A percentile compares a stretch with the other conserved stretches of the same genome.
Evolutionary conservation across 2,888 invertebrate species (phyloP).

Genomic region (Schrankia costaestrigalis): DNA sequence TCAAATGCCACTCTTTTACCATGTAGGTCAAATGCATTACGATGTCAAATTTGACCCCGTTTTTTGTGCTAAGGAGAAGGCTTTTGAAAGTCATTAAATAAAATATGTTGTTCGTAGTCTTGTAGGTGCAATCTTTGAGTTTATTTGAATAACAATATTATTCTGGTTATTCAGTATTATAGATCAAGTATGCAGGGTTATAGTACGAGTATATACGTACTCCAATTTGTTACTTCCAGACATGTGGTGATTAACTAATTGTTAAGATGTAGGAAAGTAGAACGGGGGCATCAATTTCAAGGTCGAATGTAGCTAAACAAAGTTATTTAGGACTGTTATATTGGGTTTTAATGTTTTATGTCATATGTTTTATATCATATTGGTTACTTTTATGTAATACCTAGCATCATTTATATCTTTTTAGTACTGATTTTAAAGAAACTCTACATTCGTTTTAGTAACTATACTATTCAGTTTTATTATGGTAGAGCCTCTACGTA

Average conservation of each 20-base stretch:
- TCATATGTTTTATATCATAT: too few species aligned
- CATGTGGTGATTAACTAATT: conserved; percentile 67
- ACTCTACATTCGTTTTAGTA: too few species aligned
- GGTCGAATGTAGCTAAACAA: conserved; percentile 65
- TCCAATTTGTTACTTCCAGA: conserved; percentile 34
- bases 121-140: too few species aligned
- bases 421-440: too few species aligned
- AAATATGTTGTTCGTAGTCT: too few species aligned
- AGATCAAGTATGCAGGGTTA: too few species aligned
- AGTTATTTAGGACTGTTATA: conserved; percentile 58
- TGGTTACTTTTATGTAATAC: too few species aligned
- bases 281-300: conserved; percentile 72
- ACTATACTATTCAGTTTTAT: too few species aligned
- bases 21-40: conserved; percentile 74
- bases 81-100: conserved; percentile 27
- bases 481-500: too few species aligned
- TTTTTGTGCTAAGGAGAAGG: conserved; percentile 44
- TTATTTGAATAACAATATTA: too few species aligned
- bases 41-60: conserved; percentile 70
- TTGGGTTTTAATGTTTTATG: conserved; percentile 45
- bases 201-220: background rate
- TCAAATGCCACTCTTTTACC: conserved; percentile 56
- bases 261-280: conserved; percentile 74
- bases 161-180: too few species aligned
- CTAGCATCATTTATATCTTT: too few species aligned